Base-by-base conservation (phyloP, 2,797 vertebrate genomes). In the Coendou prehensilis region DNA sequence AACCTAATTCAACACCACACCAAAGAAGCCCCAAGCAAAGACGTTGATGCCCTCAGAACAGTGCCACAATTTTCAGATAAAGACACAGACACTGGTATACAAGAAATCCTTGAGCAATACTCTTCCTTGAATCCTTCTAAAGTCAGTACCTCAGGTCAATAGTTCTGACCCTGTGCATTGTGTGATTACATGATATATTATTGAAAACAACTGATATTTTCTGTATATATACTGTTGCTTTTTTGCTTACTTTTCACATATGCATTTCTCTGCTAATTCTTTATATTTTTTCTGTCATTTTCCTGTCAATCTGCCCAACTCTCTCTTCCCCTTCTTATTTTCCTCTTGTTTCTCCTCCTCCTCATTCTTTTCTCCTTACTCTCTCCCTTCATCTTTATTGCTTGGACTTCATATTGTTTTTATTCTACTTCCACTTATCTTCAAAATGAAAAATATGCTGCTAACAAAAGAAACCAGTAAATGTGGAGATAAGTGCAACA, bases 11-110 rank as follows among this genome's bases (percentile, higher is more conserved):
- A 17, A 56, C 0, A 63, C 37, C 23, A 9, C 0, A 30, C 18
- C 47, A 28, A 57, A 89, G 22, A 87, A 59, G 33, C 22, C 17
- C 4, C 1, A 6, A 47, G 18, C 54, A 30, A 11, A 9, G 9
- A 7, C 2, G 17, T 9, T 7, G 7, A 33, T 33, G 54, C 0
- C 5, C 33, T 56, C 22, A 13, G 3, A 1, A 0, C 20, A 2
- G 17, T 5, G 33, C 2, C 5, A 14, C 17, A 22, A 0, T 15
- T 3, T 41, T 2, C 22, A 57, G 50, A 69, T 5, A 41, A 81
- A 1, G 15, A 9, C 20, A 5, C 20, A 28, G 45, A 26, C 18
- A 23, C 23, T 14, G 10, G 17, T 30, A 2, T 33, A n/a, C 26
- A 3, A 59, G 54, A 47, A 18, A 50, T 3, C 3, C 8, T 15